Percentiles rank a stretch among this genome's conserved stretches.
These are phyloP conservation scores for Drosophila multiciliata DNA, from an alignment of 2,888 invertebrate species.

Conservation along the genomic window DNA sequence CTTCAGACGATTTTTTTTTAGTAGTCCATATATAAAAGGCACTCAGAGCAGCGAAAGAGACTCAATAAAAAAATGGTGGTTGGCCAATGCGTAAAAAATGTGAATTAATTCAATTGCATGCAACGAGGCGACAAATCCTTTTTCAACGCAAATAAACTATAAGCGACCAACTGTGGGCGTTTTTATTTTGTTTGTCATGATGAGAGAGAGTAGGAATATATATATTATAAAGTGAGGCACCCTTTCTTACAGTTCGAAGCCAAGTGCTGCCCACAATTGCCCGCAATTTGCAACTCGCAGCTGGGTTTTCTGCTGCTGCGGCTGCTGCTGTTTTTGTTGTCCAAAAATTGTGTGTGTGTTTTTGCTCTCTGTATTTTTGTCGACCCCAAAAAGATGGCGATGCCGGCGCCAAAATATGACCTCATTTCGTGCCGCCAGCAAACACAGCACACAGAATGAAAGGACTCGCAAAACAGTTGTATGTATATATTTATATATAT, in stretches of 20 bases:
- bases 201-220: background rate
- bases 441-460: conserved; percentile 10
- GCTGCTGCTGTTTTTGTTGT: conserved; percentile 59
- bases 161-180: conserved; percentile 14
- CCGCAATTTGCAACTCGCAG: conserved; percentile 44
- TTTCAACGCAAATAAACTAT: conserved; percentile 15
- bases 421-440: conserved; percentile 56
- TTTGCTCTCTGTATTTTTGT: conserved; percentile 25
- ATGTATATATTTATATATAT: background rate
- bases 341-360: conserved; percentile 34
- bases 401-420: conserved; percentile 76
- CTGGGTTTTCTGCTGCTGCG: conserved; percentile 18
- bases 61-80: conserved; percentile 39
- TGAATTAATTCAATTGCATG: conserved; percentile 69
- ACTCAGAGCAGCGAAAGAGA: conserved; percentile 8
- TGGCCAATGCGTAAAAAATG: conserved; percentile 52
- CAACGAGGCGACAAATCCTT: conserved; percentile 72
- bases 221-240: background rate
- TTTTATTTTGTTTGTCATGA: conserved; percentile 8
- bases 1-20: background rate
- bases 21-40: conserved; percentile 3
- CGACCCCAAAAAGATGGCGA: conserved; percentile 45
- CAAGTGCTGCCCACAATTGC: conserved; percentile 27
- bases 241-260: background rate
- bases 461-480: background rate